phyloP scores from a whole-genome alignment of 2,888 invertebrate genomes.

The Tubulanus polymorphus region DNA sequence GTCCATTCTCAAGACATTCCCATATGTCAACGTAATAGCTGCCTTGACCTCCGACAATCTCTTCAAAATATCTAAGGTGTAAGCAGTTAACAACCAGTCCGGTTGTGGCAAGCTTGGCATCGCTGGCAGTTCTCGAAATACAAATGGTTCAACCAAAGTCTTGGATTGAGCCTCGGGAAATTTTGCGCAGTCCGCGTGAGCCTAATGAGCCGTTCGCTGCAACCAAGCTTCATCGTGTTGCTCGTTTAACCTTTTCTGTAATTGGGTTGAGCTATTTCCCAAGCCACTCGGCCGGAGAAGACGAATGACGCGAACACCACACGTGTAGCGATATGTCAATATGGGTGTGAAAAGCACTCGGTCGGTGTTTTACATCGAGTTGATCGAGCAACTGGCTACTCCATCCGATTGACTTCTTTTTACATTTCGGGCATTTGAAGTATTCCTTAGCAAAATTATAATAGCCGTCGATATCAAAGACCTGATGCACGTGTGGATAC shows the following conservation, averaged over 20 bases:
- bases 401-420: not conserved
- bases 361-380: not conserved
- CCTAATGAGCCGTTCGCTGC: not conserved
- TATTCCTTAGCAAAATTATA: slow-evolving; percentile 6
- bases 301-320: not conserved
- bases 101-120: slow-evolving; percentile 13
- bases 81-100: slow-evolving; percentile 24
- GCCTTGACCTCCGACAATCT: slow-evolving; percentile 25
- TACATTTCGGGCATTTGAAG: not conserved
- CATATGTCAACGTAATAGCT: slow-evolving; percentile 25
- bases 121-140: slow-evolving; percentile 15
- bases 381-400: not conserved
- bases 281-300: not conserved
- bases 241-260: not conserved
- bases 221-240: not conserved
- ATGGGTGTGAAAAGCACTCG: not conserved
- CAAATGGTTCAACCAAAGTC: slow-evolving; percentile 2
- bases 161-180: slow-evolving; percentile 9
- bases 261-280: slow-evolving; percentile 2
- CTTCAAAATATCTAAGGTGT: slow-evolving; percentile 19
- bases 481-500: not conserved
- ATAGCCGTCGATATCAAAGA: not conserved
- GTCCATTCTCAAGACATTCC: slow-evolving; percentile 25
- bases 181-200: slow-evolving; percentile 9
- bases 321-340: not conserved